Base-by-base conservation (phyloP, 1,140 invertebrate species). In the Rhagoletis pomonella region DNA sequence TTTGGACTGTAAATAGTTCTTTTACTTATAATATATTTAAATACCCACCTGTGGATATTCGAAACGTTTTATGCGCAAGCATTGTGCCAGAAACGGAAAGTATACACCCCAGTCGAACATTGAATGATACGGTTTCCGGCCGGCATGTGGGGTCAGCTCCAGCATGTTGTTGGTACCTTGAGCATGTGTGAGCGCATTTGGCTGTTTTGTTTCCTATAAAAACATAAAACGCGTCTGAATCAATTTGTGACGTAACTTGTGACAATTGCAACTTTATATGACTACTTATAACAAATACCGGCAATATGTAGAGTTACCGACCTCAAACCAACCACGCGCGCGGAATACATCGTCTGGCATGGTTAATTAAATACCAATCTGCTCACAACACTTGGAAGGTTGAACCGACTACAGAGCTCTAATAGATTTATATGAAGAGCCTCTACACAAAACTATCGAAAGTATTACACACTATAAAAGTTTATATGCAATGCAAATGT, bases 81-180 rank as follows among this genome's bases (percentile, higher is more conserved):
- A 92, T 88, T 94, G 92, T 0, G 94, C 92, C 58, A 94, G 88
- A 89, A 93, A 94, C 90, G 90, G 89, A 90, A 93, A 91, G 73
- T 90, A 55, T 42, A 90, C 89, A 81, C 89, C 90, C 90, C 90
- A 91, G 88, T 92, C 89, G 59, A 91, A 89, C 14, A 90, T 88
- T 64, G 88, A 87, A 59, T 89, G 90, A 12, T 90, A 92, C n/a
- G 92, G 91, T 62, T 90, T 91, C 42, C 89, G 64, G 19, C 91
- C 90, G 39, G 90, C 89, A 88, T 92, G 90, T 44, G 91, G 91
- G 17, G 90, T 92, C 17, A 93, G 65, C 86, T 90, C 86, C 87
- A 93, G 60, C 92, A 93, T 90, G 87, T 93, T 91, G 59, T 91
- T 88, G 1, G 91, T 92, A n/a, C 91, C 91, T 19, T 90, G 87